Conservation (phyloP, 2,888 invertebrate genomes). For the Agrochola macilenta region DNA sequence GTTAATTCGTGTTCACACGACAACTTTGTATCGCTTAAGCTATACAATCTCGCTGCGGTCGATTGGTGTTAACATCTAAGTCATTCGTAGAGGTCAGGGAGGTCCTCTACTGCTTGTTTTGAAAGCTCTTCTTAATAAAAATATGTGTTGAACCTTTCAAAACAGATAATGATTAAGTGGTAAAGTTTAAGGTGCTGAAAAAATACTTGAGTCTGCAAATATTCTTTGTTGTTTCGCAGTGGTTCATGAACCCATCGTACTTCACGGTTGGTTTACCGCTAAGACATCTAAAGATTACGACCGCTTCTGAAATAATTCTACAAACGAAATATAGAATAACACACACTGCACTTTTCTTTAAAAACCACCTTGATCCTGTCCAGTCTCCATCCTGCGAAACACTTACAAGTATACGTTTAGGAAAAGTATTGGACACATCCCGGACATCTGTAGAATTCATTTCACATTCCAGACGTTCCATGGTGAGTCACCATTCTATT, state of each 20-base stretch:
- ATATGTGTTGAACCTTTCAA: conserved; percentile 35
- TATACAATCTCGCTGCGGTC: conserved; percentile 33
- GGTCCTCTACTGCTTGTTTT: conserved; percentile 23
- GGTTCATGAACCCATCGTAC: conserved; percentile 23
- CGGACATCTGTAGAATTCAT: not conserved
- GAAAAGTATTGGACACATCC: not conserved
- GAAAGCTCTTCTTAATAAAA: conserved; percentile 11
- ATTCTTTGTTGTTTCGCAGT: conserved; percentile 14
- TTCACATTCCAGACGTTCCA: conserved; percentile 10
- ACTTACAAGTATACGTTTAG: not conserved
- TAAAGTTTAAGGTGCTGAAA: conserved; percentile 35
- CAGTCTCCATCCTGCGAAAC: not conserved
- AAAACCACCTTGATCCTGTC: not conserved
- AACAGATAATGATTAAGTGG: conserved; percentile 45
- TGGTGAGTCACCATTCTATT: conserved; percentile 39
- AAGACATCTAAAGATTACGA: not conserved
- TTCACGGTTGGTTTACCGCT: conserved; percentile 21
- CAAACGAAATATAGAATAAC: not conserved
- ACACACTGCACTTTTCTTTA: not conserved
- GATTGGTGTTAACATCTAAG: conserved; percentile 31
- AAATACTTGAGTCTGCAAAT: conserved; percentile 24
- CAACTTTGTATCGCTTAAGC: conserved; percentile 46
- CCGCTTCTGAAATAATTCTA: not conserved
- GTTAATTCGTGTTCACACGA: conserved; percentile 71
- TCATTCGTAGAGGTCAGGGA: conserved; percentile 32